Base-by-base conservation (phyloP, 2,797 vertebrate genomes). In the Caiman crocodilus region DNA sequence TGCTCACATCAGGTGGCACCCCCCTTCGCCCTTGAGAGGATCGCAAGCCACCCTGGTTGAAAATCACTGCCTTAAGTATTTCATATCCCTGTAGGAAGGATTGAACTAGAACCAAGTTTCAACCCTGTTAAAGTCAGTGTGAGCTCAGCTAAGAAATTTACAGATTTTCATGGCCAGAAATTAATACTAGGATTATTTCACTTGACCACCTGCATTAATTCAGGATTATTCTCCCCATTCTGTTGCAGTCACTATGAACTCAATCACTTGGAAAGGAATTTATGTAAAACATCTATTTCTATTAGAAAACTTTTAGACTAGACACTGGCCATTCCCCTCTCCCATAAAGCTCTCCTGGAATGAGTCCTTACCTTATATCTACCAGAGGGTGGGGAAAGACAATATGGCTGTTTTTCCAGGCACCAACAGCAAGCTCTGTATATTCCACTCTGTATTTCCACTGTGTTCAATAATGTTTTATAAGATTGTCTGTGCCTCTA, bases 401-500 rank as follows among this genome's bases (percentile, higher is more conserved):
- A 35, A 20, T 15, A 35, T 3, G 0, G 74, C 35, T 55, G 7
- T 18, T 16, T 9, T 35, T 21, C 23, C 50, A 4, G 11, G 2
- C 60, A 84, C 5, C 32, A 1, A n/a, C 82, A 63, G 67, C 1
- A 8, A 1, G 65, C 65, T 25, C 0, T 11, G 88, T 91, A 13
- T 88, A 78, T 67, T 69, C 84, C n/a, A 82, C n/a, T n/a, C n/a
- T n/a, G 42, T 20, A 15, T 59, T 20, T 59, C 5, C 58, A 15
- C 15, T 20, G 14, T 20, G 58, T 59, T 14, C 58, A 7, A 15
- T 20, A 42, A 23, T 20, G 21, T 23, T 93, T 73, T 84, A 90
- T 76, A 84, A 88, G 90, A 82, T 90, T 8, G 0, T 80, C 91
- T 90, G 63, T 85, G 82, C 63, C 82, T 91, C 4, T 85, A 76